Conservation (phyloP, 2,113 vertebrate genomes). For the Bothrops jararaca region DNA sequence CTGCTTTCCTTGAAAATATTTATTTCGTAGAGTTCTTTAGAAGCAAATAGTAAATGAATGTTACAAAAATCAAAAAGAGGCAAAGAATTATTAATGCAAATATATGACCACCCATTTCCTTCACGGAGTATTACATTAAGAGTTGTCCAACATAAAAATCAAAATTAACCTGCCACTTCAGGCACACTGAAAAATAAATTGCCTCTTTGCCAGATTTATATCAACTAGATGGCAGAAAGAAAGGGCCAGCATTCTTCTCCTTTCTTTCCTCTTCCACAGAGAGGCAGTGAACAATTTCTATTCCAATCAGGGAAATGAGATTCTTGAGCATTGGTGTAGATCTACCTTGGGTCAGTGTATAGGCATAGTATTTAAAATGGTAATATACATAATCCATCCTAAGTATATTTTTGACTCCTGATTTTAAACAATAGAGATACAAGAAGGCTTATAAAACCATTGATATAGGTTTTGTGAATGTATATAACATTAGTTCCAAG, state of each 20-base stretch:
- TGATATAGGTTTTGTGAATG: not conserved
- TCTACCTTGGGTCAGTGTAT: not conserved
- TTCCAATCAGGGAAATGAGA: not conserved
- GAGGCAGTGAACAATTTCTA: not conserved
- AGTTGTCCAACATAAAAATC: not conserved
- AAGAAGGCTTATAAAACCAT: not conserved
- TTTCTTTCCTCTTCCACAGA: not conserved
- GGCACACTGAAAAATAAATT: not conserved
- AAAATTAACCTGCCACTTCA: not conserved
- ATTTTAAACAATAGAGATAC: not conserved
- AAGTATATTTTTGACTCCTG: not conserved
- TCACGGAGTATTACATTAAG: not conserved
- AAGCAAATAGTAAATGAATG: not conserved
- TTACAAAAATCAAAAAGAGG: not conserved
- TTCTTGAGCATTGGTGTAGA: not conserved
- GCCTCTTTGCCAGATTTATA: not conserved
- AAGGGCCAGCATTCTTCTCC: not conserved
- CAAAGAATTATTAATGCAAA: not conserved
- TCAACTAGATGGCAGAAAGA: not conserved
- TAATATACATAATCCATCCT: not conserved
- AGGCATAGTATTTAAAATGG: not conserved
- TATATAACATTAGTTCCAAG: not conserved
- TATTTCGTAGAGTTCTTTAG: not conserved
- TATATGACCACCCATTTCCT: not conserved
- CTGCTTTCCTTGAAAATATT: not conserved